phyloP scores from a whole-genome alignment of 1,140 invertebrate genomes.

The Drosophila nannoptera region DNA sequence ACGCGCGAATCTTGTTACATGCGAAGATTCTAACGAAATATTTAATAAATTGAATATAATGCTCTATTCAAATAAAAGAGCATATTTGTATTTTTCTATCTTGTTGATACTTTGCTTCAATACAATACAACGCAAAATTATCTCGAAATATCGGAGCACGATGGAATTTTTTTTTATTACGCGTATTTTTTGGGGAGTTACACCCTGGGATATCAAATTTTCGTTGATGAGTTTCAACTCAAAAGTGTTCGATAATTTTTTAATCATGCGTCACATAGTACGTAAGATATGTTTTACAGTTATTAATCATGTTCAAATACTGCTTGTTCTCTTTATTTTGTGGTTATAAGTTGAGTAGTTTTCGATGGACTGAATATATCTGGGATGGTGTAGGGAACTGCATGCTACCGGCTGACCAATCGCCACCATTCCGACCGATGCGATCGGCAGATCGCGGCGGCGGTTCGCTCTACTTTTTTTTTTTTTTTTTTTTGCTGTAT shows the following conservation, averaged over 20 bases:
- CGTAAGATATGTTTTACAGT: conserved; percentile 1
- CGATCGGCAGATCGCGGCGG: conserved; percentile 11
- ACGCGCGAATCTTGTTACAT: neutral
- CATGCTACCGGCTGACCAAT: conserved; percentile 11
- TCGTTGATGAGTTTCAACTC: neutral
- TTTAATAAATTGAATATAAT: neutral
- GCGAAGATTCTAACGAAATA: neutral
- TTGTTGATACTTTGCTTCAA: neutral
- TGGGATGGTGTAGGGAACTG: conserved; percentile 23
- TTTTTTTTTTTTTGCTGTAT: conserved; percentile 4
- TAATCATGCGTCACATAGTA: conserved; percentile 1
- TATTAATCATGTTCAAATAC: neutral
- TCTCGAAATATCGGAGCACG: neutral
- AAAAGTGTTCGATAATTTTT: neutral
- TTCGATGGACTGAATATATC: neutral
- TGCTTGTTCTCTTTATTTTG: neutral
- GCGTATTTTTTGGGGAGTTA: neutral
- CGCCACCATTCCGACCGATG: neutral
- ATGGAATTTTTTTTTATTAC: neutral
- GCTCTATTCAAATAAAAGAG: no score
- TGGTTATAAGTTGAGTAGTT: neutral
- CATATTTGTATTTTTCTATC: neutral
- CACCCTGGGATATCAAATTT: neutral
- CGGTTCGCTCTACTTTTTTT: conserved; percentile 27
- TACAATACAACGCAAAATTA: neutral